Percentiles rank a stretch among this genome's conserved stretches.
These are phyloP conservation scores for Triplophysa yarkandensis DNA, from an alignment of 2,797 vertebrate species.

Conservation along the genomic window DNA sequence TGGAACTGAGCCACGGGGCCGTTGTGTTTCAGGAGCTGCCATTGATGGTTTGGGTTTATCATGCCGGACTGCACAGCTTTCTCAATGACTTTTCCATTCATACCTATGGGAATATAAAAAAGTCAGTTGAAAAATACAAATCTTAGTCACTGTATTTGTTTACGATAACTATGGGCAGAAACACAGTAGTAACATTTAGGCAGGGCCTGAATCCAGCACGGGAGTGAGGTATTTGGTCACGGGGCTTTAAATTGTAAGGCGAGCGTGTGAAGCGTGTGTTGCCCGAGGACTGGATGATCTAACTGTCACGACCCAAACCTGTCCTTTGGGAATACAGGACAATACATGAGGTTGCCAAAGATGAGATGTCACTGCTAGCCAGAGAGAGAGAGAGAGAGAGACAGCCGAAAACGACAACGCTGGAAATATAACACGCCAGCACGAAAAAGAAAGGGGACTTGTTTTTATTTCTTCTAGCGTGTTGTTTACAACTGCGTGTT, in stretches of 20 bases:
- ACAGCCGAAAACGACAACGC: background rate
- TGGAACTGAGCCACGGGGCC: slow-evolving; percentile 89
- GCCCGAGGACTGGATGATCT: slow-evolving; percentile 24
- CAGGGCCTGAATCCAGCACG: slow-evolving; percentile 65
- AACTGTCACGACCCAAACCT: slow-evolving; percentile 25
- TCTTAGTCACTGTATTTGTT: slow-evolving; percentile 11
- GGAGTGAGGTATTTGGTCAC: slow-evolving; percentile 73
- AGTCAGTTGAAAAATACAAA: background rate
- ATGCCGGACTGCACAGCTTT: slow-evolving; percentile 92
- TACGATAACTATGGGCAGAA: slow-evolving; percentile 7
- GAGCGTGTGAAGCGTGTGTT: slow-evolving; percentile 59
- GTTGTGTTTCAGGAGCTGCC: slow-evolving; percentile 91
- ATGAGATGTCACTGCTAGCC: slow-evolving; percentile 20
- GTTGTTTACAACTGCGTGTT: background rate
- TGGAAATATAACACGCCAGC: slow-evolving; percentile 19
- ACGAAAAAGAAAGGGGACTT: background rate
- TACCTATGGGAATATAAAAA: slow-evolving; percentile 65
- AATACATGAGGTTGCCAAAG: background rate
- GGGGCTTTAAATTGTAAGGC: slow-evolving; percentile 64
- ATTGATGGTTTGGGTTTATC: slow-evolving; percentile 94
- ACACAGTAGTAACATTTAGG: slow-evolving; percentile 64
- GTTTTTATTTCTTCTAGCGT: background rate
- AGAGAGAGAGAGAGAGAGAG: background rate
- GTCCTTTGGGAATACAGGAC: slow-evolving; percentile 9
- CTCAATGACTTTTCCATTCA: slow-evolving; percentile 88